Percentiles rank a stretch among this genome's conserved stretches.
These are phyloP conservation scores for Prunella strophiata DNA, from an alignment of 2,797 vertebrate species.

Conservation along the genomic window DNA sequence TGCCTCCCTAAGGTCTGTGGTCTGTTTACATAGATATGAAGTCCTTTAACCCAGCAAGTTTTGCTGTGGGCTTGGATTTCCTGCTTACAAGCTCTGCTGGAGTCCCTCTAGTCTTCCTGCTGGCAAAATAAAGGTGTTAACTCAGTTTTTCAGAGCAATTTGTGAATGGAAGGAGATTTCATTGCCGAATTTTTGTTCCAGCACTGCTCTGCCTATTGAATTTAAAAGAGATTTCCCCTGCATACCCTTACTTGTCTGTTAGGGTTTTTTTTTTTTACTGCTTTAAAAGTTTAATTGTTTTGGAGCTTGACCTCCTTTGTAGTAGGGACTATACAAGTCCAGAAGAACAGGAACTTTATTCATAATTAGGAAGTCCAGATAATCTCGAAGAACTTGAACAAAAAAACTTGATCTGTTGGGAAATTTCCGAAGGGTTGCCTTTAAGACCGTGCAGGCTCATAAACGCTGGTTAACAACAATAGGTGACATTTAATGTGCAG, in stretches of 20 bases:
- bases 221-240: neutral
- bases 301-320: neutral
- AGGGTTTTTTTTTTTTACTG: neutral
- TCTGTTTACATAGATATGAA: slow-evolving; percentile 56
- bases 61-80: slow-evolving; percentile 39
- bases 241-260: neutral
- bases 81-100: slow-evolving; percentile 22
- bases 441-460: neutral
- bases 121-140: slow-evolving; percentile 49
- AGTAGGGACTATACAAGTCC: neutral
- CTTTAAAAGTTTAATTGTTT: neutral
- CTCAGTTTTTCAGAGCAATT: neutral
- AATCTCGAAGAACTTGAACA: neutral
- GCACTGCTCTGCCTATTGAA: neutral
- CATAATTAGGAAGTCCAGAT: neutral
- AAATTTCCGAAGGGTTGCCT: neutral
- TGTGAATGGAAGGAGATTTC: slow-evolving; percentile 16
- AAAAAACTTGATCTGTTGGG: neutral
- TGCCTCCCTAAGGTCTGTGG: slow-evolving; percentile 19
- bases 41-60: slow-evolving; percentile 59
- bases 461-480: neutral
- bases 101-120: slow-evolving; percentile 29
- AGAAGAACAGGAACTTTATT: neutral
- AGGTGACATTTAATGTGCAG: neutral
- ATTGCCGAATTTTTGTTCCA: neutral